Conservation (phyloP, 1,140 invertebrate genomes). For the Heliconius eleuchia region DNA sequence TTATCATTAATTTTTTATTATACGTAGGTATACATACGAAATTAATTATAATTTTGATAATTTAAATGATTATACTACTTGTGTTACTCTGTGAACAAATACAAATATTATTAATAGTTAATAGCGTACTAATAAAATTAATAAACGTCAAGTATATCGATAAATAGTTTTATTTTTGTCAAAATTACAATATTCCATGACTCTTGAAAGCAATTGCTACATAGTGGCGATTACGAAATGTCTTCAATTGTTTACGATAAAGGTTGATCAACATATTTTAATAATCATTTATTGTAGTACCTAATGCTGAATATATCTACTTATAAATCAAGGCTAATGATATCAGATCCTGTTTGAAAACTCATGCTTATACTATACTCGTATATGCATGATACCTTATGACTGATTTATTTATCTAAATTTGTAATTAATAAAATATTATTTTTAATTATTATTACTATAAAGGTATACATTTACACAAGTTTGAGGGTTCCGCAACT, state of each 20-base stretch:
- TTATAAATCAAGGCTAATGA: slow-evolving; percentile 42
- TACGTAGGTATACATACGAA: too few species aligned
- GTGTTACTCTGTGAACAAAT: too few species aligned
- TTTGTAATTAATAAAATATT: background rate
- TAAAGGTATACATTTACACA: background rate
- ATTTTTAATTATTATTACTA: background rate
- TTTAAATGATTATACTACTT: too few species aligned
- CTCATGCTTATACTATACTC: background rate
- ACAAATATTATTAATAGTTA: too few species aligned
- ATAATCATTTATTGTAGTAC: slow-evolving; percentile 21
- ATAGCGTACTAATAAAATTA: too few species aligned
- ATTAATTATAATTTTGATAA: too few species aligned
- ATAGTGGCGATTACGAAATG: slow-evolving; percentile 17
- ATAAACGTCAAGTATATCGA: too few species aligned
- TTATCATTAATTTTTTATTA: too few species aligned
- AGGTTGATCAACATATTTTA: slow-evolving; percentile 22
- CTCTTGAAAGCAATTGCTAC: background rate
- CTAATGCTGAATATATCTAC: slow-evolving; percentile 14
- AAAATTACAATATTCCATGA: background rate
- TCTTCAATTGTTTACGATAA: slow-evolving; percentile 23
- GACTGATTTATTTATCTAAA: background rate
- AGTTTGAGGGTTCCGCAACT: too few species aligned
- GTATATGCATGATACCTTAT: background rate
- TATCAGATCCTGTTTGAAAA: slow-evolving; percentile 49
- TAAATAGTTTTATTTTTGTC: background rate